A percentile compares a stretch with the other conserved stretches of the same genome.
phyloP scores from a whole-genome alignment of 2,888 invertebrate genomes.

The Stramonita haemastoma region DNA sequence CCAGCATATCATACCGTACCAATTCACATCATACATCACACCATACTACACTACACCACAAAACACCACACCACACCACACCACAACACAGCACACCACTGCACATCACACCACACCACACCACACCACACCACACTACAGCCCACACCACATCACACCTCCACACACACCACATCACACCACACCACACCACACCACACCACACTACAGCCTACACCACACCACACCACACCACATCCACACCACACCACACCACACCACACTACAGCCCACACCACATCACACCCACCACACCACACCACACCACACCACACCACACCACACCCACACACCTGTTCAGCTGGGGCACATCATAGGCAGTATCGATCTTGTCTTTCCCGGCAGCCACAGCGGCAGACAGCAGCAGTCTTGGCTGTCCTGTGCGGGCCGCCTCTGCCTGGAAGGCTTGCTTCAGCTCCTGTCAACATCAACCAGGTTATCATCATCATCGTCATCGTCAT shows the following conservation, averaged over 20 bases:
- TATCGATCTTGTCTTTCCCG: conserved; percentile 69
- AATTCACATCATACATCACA: too few relatives aligned
- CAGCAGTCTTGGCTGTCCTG: conserved; percentile 62
- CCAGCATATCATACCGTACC: too few relatives aligned
- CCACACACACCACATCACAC: not conserved
- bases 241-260: not conserved
- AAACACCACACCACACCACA: too few relatives aligned
- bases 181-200: not conserved
- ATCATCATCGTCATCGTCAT: too few relatives aligned
- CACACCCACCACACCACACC: conserved; percentile 48
- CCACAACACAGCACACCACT: not conserved
- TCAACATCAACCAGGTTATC: not conserved
- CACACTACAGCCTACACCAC: not conserved
- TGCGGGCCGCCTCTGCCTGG: conserved; percentile 59
- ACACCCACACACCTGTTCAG: conserved; percentile 58
- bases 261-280: conserved; percentile 53
- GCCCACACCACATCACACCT: conserved; percentile 53
- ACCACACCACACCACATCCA: not conserved
- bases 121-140: not conserved
- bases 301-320: conserved; percentile 59
- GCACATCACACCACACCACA: not conserved
- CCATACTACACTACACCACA: too few relatives aligned
- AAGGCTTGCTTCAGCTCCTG: conserved; percentile 70
- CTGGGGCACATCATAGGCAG: conserved; percentile 69
- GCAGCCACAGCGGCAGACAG: conserved; percentile 75